Evolutionary conservation across 2,888 invertebrate species (phyloP).

Genomic region (Bimastos eiseni): DNA sequence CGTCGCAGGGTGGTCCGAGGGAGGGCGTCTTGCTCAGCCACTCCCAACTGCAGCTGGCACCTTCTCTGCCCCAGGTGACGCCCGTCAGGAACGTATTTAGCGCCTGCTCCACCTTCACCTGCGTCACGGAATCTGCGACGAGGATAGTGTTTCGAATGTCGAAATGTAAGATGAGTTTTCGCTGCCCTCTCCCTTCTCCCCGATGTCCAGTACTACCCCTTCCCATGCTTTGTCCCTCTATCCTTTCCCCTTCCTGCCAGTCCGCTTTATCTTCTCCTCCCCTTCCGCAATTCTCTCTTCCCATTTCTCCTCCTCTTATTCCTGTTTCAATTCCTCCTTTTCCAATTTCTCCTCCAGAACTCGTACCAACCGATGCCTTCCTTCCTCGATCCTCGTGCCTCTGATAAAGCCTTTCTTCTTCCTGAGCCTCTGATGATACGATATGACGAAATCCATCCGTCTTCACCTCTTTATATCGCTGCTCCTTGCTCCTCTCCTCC

Average conservation of each 20-base stretch:
- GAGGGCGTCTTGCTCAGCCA: constrained; percentile 55
- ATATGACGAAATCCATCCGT: not conserved
- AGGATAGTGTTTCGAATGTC: constrained; percentile 61
- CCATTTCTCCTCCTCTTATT: not conserved
- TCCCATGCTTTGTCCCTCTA: not conserved
- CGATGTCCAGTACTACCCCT: not conserved
- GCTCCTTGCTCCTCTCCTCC: not conserved
- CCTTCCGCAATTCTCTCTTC: not conserved
- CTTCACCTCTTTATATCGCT: not conserved
- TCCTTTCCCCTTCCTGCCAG: not conserved
- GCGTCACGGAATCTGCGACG: constrained; percentile 59
- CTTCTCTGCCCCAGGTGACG: constrained; percentile 57
- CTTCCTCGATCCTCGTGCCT: not conserved
- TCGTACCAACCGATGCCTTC: not conserved
- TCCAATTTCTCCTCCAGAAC: not conserved
- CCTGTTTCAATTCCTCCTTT: not conserved
- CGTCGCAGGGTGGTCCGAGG: constrained; percentile 45
- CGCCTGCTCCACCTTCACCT: constrained; percentile 58
- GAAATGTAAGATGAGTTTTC: constrained; percentile 59
- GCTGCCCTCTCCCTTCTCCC: not conserved
- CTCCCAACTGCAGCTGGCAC: constrained; percentile 49
- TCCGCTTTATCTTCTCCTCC: not conserved
- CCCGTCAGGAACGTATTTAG: constrained; percentile 61
- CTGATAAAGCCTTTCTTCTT: not conserved
- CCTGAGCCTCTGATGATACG: not conserved